phyloP scores from a whole-genome alignment of 1,140 invertebrate species.

The Orius insidiosus region DNA sequence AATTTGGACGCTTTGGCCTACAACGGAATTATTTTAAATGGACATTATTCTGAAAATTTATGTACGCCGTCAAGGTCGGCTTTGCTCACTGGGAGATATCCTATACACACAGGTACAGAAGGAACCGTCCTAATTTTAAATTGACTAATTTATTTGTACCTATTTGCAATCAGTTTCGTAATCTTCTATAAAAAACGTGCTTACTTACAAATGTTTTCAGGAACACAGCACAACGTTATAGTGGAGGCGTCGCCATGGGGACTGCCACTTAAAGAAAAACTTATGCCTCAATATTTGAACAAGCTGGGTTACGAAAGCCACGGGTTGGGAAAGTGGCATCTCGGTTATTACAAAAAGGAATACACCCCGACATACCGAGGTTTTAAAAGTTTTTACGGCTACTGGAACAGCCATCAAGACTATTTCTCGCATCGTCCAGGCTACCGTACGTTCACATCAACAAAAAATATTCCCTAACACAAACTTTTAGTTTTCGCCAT shows the following conservation, averaged over 20 bases:
- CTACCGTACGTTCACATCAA: slow-evolving; percentile 30
- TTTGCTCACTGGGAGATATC: slow-evolving; percentile 66
- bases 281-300: slow-evolving; percentile 57
- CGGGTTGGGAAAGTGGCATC: slow-evolving; percentile 78
- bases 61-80: slow-evolving; percentile 63
- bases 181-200: neutral
- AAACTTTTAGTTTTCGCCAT: slow-evolving; percentile 9
- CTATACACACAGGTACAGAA: slow-evolving; percentile 49
- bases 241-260: slow-evolving; percentile 51
- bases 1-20: slow-evolving; percentile 69
- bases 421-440: slow-evolving; percentile 53
- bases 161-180: neutral
- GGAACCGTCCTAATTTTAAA: neutral
- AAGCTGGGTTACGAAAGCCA: slow-evolving; percentile 62
- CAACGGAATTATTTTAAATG: slow-evolving; percentile 56
- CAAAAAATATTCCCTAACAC: neutral
- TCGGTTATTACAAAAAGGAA: slow-evolving; percentile 47
- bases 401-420: slow-evolving; percentile 63
- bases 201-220: slow-evolving; percentile 27
- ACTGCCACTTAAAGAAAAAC: slow-evolving; percentile 44
- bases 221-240: slow-evolving; percentile 60
- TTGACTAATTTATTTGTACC: neutral
- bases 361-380: slow-evolving; percentile 63
- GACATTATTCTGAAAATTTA: slow-evolving; percentile 54
- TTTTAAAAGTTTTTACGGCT: slow-evolving; percentile 70